Conservation (phyloP, 2,797 vertebrate species). For the Enteromius fasciolatus region DNA sequence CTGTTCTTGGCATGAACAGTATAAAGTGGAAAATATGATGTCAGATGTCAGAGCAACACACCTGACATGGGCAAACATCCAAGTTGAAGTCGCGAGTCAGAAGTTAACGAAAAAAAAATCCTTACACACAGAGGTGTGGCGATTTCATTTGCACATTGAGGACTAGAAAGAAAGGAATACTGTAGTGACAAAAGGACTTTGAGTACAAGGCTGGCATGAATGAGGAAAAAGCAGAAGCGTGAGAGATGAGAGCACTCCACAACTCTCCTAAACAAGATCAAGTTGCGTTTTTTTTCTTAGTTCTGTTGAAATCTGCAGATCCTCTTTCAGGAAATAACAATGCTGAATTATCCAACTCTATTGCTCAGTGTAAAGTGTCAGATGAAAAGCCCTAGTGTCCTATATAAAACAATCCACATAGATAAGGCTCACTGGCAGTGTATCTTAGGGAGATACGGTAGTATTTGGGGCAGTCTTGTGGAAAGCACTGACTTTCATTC, state of each 20-base stretch:
- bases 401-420: slow-evolving; percentile 32
- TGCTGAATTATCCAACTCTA: slow-evolving; percentile 52
- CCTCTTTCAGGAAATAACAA: slow-evolving; percentile 65
- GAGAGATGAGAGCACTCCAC: slow-evolving; percentile 17
- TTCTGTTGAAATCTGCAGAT: slow-evolving; percentile 57
- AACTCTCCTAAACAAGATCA: slow-evolving; percentile 29
- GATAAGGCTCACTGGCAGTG: slow-evolving; percentile 29
- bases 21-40: not conserved
- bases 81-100: not conserved
- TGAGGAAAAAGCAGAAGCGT: slow-evolving; percentile 26
- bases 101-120: slow-evolving; percentile 35
- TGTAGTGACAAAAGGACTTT: slow-evolving; percentile 29
- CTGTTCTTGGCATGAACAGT: not conserved
- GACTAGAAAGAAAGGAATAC: slow-evolving; percentile 13
- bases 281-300: slow-evolving; percentile 24
- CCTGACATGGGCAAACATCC: slow-evolving; percentile 54
- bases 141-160: slow-evolving; percentile 54
- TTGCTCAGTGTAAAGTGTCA: slow-evolving; percentile 21
- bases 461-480: slow-evolving; percentile 37
- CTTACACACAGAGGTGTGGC: slow-evolving; percentile 47
- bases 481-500: slow-evolving; percentile 33
- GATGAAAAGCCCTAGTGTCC: slow-evolving; percentile 35
- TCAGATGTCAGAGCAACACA: slow-evolving; percentile 15
- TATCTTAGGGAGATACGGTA: slow-evolving; percentile 4
- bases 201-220: slow-evolving; percentile 54